Evolutionary conservation across 2,888 invertebrate genomes (phyloP).

Genomic region (Lasius fuliginosus): DNA sequence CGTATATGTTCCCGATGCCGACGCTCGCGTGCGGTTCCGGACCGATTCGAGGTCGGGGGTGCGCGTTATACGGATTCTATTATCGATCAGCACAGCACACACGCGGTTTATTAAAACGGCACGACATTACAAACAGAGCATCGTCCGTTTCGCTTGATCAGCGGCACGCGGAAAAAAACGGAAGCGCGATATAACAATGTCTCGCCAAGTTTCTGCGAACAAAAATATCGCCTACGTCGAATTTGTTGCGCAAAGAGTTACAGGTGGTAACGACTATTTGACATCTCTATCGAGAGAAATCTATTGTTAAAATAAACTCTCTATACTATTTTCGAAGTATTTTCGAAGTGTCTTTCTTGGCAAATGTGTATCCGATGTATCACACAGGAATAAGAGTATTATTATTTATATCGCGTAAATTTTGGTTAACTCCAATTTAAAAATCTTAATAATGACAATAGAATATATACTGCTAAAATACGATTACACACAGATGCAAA

Average conservation of each 20-base stretch:
- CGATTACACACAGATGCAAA: background rate
- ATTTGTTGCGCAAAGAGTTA: conserved; percentile 18
- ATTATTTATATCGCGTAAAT: background rate
- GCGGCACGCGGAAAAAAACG: conserved; percentile 32
- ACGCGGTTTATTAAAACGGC: conserved; percentile 70
- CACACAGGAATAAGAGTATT: background rate
- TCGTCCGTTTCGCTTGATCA: conserved; percentile 43
- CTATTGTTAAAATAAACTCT: conserved; percentile 28
- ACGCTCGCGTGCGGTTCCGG: conserved; percentile 69
- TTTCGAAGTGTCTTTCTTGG: background rate
- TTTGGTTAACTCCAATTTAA: background rate
- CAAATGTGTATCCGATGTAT: background rate
- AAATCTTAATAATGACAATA: background rate
- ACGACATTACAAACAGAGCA: conserved; percentile 67
- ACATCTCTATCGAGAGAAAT: background rate
- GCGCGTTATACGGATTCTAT: conserved; percentile 78
- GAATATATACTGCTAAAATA: background rate
- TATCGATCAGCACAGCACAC: conserved; percentile 72
- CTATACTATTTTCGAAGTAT: background rate
- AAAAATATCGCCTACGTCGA: conserved; percentile 24
- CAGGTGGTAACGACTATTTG: conserved; percentile 39
- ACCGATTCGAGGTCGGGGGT: conserved; percentile 60
- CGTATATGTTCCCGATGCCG: conserved; percentile 27
- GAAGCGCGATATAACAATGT: conserved; percentile 28
- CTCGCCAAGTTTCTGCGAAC: conserved; percentile 8